Evolutionary conservation across 2,113 vertebrate genomes (phyloP).

Genomic region (Corvus moneduloides): DNA sequence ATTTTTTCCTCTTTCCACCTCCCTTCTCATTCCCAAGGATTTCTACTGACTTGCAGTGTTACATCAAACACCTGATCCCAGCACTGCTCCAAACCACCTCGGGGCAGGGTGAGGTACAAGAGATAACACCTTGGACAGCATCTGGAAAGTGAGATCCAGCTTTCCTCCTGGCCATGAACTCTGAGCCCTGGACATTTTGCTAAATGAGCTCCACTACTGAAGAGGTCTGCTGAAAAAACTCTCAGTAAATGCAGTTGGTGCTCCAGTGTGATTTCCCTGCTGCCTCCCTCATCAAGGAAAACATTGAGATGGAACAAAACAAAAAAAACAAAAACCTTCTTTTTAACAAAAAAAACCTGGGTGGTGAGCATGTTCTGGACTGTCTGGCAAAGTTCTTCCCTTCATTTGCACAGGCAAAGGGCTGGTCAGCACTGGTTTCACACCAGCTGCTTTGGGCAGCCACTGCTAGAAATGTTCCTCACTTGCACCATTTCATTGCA

Average conservation of each 20-base stretch:
- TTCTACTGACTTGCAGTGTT: background rate
- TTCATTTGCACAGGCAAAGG: background rate
- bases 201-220: background rate
- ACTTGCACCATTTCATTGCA: background rate
- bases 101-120: background rate
- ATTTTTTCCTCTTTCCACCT: background rate
- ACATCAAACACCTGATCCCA: background rate
- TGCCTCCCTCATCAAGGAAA: background rate
- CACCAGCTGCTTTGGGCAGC: background rate
- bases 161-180: background rate
- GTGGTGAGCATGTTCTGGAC: background rate
- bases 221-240: background rate
- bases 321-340: background rate
- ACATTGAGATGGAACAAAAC: background rate
- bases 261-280: background rate
- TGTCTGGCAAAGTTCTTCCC: background rate
- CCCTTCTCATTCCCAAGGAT: background rate
- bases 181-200: background rate
- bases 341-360: background rate
- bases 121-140: background rate
- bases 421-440: background rate
- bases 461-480: background rate
- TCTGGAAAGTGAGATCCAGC: background rate
- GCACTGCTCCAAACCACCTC: rapidly evolving
- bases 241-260: background rate